Evolutionary conservation across 2,113 vertebrate species (phyloP).

Genomic region (Actinemys pallida): DNA sequence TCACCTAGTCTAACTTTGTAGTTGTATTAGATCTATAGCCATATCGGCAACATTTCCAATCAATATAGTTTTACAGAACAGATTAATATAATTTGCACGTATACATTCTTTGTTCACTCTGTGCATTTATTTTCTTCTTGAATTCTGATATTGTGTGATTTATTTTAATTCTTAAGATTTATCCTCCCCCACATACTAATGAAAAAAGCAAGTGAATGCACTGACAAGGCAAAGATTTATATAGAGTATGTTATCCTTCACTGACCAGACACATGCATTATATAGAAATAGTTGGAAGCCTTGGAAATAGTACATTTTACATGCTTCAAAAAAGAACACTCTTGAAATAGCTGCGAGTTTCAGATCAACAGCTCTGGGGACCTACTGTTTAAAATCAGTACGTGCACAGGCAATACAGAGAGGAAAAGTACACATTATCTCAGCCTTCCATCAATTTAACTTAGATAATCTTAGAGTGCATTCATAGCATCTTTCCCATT

Average conservation of each 20-base stretch:
- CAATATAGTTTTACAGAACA: not conserved
- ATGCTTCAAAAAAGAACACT: not conserved
- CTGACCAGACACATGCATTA: not conserved
- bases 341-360: not conserved
- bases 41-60: not conserved
- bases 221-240: not conserved
- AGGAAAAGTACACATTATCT: conserved; percentile 36
- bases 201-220: not conserved
- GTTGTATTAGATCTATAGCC: not conserved
- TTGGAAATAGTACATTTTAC: not conserved
- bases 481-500: not conserved
- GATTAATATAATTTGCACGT: not conserved
- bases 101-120: not conserved
- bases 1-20: not conserved
- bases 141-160: not conserved
- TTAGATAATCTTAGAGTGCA: conserved; percentile 41
- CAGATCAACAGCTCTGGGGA: not conserved
- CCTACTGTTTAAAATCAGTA: conserved; percentile 17
- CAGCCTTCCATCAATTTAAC: not conserved
- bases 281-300: not conserved
- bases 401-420: conserved; percentile 11
- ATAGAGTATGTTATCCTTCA: not conserved
- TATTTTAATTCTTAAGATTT: not conserved
- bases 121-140: not conserved
- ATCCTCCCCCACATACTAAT: not conserved